phyloP scores from a whole-genome alignment of 2,113 vertebrate genomes.

The Lipotes vexillifer region DNA sequence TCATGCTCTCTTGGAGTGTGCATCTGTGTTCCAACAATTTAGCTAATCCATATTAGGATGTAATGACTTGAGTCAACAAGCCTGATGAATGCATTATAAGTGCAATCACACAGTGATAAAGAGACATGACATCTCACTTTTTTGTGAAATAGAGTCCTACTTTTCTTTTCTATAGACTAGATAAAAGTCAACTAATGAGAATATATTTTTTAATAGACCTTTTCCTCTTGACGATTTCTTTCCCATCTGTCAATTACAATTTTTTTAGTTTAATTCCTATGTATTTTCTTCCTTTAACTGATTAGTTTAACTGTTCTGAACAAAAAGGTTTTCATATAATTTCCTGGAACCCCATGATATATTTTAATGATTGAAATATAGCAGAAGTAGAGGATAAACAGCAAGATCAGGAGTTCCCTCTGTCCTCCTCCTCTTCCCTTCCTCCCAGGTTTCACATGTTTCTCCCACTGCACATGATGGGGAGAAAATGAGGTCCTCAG shows the following conservation, averaged over 20 bases:
- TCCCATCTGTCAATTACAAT: not conserved
- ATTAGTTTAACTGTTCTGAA: not conserved
- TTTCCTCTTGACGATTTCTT: not conserved
- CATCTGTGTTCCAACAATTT: constrained; percentile 42
- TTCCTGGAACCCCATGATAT: not conserved
- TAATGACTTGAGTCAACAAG: constrained; percentile 51
- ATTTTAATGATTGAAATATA: constrained; percentile 36
- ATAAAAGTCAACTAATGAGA: constrained; percentile 7
- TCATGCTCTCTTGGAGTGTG: constrained; percentile 17
- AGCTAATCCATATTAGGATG: constrained; percentile 50
- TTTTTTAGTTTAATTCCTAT: constrained; percentile 3
- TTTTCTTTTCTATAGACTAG: not conserved
- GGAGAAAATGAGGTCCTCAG: not conserved
- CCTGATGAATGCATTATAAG: constrained; percentile 28
- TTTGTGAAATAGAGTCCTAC: constrained; percentile 3
- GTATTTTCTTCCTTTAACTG: not conserved
- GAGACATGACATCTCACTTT: not conserved
- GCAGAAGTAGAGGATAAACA: not conserved
- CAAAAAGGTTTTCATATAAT: not conserved
- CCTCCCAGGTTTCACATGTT: not conserved
- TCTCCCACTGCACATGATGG: not conserved
- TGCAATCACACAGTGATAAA: not conserved
- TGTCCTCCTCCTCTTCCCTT: not conserved
- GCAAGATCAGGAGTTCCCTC: not conserved
- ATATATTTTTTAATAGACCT: not conserved